Base-by-base conservation (phyloP, 1,140 invertebrate genomes). In the Phortica variegata region DNA sequence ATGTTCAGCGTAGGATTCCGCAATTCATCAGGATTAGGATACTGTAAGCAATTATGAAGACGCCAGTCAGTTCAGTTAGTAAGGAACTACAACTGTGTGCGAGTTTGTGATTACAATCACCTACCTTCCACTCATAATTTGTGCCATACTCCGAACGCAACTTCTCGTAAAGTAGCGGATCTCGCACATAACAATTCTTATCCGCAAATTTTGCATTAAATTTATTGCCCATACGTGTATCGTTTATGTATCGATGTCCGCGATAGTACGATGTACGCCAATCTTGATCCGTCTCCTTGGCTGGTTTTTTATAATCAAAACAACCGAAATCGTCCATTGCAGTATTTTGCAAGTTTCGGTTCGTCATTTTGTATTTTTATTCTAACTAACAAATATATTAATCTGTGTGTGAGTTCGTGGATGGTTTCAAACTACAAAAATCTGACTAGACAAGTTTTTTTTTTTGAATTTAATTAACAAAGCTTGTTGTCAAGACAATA, bases 291-390 rank as follows among this genome's bases (percentile, higher is more conserved):
- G 39, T 45, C 3, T 54, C 46, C 13, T 31, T 43, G 2, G 20
- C 29, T 1, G 70, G 70, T 13, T 42, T 41, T 55, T 68, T 70
- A 34, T 69, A 55, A 54, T 73, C 70, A 6, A 68, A 65, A 39
- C 61, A 61, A 31, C 63, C 70, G 34, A 65, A 73, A 9, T 60
- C 70, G 50, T 73, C 65, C 60, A 73, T 65, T 47, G 40, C 43
- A n/a, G n/a, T n/a, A n/a, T n/a, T n/a, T n/a, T n/a, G n/a, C n/a
- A n/a, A n/a, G n/a, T n/a, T n/a, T n/a, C n/a, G n/a, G n/a, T n/a
- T n/a, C n/a, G n/a, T n/a, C n/a, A n/a, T n/a, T n/a, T n/a, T n/a
- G n/a, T n/a, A n/a, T n/a, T n/a, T n/a, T n/a, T n/a, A n/a, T n/a
- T n/a, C n/a, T n/a, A n/a, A n/a, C n/a, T n/a, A n/a, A n/a, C n/a